Conservation (phyloP, 2,888 invertebrate genomes). For the Macrophya annulata region DNA sequence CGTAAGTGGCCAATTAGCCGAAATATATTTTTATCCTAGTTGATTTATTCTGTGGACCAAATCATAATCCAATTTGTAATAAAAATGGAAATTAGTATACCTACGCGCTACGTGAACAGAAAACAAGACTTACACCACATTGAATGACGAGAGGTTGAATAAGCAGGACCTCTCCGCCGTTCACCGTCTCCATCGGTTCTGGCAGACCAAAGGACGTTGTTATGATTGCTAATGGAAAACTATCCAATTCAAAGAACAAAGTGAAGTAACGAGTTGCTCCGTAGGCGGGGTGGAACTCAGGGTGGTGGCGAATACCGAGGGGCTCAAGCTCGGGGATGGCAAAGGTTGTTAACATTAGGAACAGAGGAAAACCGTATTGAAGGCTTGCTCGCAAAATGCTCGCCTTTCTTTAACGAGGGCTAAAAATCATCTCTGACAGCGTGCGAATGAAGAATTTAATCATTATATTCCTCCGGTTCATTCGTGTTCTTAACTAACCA, state of each 20-base stretch:
- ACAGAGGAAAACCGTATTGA: constrained; percentile 2
- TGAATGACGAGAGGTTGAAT: constrained; percentile 72
- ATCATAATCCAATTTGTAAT: constrained; percentile 74
- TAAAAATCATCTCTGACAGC: constrained; percentile 59
- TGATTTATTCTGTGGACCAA: constrained; percentile 46
- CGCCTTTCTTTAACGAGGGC: constrained; percentile 55
- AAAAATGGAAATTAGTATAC: constrained; percentile 76
- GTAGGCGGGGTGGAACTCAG: constrained; percentile 41
- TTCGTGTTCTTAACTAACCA: constrained; percentile 30
- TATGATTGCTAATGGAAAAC: constrained; percentile 78
- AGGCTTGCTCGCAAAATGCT: constrained; percentile 39
- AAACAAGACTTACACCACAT: constrained; percentile 65
- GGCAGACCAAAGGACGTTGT: constrained; percentile 74
- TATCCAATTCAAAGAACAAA: constrained; percentile 78
- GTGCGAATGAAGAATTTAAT: constrained; percentile 32
- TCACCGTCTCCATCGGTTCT: constrained; percentile 66
- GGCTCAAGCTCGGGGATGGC: constrained; percentile 60
- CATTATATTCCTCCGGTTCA: not conserved
- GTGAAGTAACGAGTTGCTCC: constrained; percentile 76
- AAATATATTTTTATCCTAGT: constrained; percentile 15
- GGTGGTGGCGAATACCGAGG: constrained; percentile 50
- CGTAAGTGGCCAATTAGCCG: constrained; percentile 51
- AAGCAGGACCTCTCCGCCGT: constrained; percentile 67
- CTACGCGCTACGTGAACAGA: constrained; percentile 67
- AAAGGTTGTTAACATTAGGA: constrained; percentile 71